Conservation (phyloP, 2,797 vertebrate genomes). For the Loris lydekkerianus region DNA sequence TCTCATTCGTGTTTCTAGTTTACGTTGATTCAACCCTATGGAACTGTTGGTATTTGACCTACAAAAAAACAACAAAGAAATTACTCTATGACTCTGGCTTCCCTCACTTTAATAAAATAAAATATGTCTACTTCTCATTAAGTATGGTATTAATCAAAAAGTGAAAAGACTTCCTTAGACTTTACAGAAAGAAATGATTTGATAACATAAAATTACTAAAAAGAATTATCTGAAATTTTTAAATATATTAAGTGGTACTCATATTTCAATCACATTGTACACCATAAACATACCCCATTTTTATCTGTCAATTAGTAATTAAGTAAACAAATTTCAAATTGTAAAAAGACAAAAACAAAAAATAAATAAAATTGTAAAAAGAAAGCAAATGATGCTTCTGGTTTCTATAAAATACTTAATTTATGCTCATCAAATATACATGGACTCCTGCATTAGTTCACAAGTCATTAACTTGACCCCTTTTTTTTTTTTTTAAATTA, state of each 20-base stretch:
- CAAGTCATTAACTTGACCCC: no score
- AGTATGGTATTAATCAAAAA: background rate
- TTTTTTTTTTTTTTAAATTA: background rate
- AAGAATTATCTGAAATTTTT: background rate
- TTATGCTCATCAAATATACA: background rate
- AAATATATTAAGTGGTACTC: background rate
- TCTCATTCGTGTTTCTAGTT: background rate
- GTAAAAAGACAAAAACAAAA: background rate
- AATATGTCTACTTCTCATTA: background rate
- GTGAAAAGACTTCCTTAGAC: background rate
- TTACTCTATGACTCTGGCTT: background rate
- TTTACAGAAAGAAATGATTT: background rate
- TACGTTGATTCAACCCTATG: background rate
- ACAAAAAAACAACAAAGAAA: background rate
- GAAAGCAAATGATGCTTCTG: background rate
- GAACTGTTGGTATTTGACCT: background rate
- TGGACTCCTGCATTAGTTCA: accelerated
- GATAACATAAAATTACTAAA: background rate
- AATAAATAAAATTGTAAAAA: background rate
- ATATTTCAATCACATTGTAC: background rate
- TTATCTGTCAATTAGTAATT: background rate
- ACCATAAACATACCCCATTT: background rate
- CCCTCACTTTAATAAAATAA: background rate
- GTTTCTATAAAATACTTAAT: background rate
- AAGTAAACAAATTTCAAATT: background rate